Conservation (phyloP, 2,888 invertebrate genomes). For the Salticus scenicus region DNA sequence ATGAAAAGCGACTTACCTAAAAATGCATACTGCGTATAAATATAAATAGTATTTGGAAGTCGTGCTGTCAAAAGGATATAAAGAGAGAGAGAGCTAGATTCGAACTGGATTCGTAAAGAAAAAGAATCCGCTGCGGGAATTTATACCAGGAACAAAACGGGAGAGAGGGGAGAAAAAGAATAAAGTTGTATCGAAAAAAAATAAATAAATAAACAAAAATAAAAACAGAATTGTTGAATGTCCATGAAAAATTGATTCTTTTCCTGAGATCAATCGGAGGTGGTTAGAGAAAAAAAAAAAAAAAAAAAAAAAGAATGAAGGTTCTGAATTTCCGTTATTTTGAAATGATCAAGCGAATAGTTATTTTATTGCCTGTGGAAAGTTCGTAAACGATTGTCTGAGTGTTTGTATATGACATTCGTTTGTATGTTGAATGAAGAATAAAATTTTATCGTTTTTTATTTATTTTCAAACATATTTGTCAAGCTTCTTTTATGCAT, state of each 20-base stretch:
- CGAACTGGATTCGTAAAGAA: slow-evolving; percentile 43
- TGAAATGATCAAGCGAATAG: background rate
- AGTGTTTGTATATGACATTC: background rate
- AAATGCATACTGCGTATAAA: slow-evolving; percentile 67
- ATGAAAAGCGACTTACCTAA: slow-evolving; percentile 64
- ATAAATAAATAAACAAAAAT: no score
- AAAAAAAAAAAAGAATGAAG: no score
- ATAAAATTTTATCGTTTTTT: background rate
- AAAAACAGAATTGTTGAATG: slow-evolving; percentile 68
- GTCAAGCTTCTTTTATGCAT: no score
- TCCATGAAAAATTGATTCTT: slow-evolving; percentile 69
- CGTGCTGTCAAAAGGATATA: slow-evolving; percentile 56
- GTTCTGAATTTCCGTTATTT: slow-evolving; percentile 25
- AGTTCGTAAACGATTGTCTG: background rate
- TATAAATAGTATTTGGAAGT: slow-evolving; percentile 69
- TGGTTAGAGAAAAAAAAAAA: slow-evolving; percentile 59
- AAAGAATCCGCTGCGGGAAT: slow-evolving; percentile 40
- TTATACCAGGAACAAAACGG: slow-evolving; percentile 43
- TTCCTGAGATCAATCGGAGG: slow-evolving; percentile 56
- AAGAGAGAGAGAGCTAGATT: background rate
- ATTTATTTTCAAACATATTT: background rate
- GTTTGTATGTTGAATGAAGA: background rate
- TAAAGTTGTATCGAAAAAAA: slow-evolving; percentile 49
- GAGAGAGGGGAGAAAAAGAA: background rate
- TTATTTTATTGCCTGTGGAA: background rate